phyloP scores from a whole-genome alignment of 2,113 vertebrate species.

The Scopus umbretta region DNA sequence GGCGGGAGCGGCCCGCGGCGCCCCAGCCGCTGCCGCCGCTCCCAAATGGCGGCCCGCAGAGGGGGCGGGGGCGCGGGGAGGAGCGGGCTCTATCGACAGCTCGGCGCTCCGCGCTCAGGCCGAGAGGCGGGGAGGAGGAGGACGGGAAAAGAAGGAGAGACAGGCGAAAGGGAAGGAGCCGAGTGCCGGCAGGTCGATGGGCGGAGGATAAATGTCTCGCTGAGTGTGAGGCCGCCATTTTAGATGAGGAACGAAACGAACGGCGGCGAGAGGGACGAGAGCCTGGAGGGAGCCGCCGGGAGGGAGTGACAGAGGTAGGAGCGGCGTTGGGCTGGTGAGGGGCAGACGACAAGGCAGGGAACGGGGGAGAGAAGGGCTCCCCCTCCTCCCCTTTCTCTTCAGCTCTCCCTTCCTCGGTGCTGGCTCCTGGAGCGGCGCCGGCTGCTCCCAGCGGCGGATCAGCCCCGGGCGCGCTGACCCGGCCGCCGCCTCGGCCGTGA shows the following conservation, averaged over 20 bases:
- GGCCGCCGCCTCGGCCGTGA: neutral
- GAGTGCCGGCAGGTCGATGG: slow-evolving; percentile 1
- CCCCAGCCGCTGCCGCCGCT: neutral
- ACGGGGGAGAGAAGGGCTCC: neutral
- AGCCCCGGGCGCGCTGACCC: neutral
- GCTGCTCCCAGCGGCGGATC: neutral
- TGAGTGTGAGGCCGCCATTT: slow-evolving; percentile 39
- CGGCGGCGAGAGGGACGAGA: neutral
- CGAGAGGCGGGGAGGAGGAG: neutral
- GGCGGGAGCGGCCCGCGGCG: rapidly evolving
- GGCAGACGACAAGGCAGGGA: neutral
- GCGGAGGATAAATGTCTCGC: slow-evolving; percentile 47
- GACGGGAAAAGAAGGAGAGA: neutral
- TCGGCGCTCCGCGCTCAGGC: neutral
- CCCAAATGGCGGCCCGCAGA: neutral
- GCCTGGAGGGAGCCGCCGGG: neutral
- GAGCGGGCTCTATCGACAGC: neutral
- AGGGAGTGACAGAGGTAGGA: neutral
- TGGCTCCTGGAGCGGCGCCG: neutral
- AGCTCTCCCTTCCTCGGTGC: neutral
- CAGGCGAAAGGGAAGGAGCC: neutral
- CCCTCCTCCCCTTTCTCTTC: neutral
- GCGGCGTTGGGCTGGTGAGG: neutral
- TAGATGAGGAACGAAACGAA: slow-evolving; percentile 27
- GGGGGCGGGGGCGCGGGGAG: neutral